A percentile compares a stretch with the other conserved stretches of the same genome.
These are phyloP conservation scores for Diadema setosum DNA, from an alignment of 35 echinoderm and acorn worm species.

Conservation along the genomic window DNA sequence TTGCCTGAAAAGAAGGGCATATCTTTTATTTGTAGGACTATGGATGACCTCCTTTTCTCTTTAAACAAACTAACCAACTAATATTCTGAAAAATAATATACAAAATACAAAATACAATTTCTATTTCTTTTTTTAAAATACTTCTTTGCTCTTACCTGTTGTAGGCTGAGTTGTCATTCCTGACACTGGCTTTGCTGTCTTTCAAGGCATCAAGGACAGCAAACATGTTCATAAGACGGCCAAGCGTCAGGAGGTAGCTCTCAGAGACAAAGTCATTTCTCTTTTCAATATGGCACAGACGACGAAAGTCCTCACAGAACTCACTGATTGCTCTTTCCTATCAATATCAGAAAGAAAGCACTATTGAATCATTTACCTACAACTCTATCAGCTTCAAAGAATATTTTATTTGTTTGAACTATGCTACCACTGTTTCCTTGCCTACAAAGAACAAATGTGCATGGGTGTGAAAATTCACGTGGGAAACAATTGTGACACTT, in stretches of 20 bases:
- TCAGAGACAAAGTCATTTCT: slow-evolving; percentile 84
- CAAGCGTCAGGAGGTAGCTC: slow-evolving; percentile 73
- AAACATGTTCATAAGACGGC: slow-evolving; percentile 85
- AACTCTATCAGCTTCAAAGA: too few species aligned
- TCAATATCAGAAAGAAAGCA: too few species aligned
- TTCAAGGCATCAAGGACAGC: slow-evolving; percentile 83
- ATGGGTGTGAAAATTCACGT: too few species aligned
- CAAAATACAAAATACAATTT: neutral
- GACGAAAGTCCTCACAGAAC: slow-evolving; percentile 60
- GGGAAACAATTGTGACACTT: too few species aligned
- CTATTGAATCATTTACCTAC: too few species aligned
- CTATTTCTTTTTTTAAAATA: neutral
- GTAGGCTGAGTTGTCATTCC: slow-evolving; percentile 83
- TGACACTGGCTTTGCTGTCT: slow-evolving; percentile 79
- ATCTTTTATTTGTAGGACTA: too few species aligned
- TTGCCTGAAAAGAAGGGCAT: too few species aligned
- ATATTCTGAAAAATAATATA: neutral
- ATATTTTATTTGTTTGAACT: too few species aligned
- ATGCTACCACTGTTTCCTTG: too few species aligned
- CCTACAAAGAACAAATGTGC: too few species aligned
- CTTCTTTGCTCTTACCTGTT: slow-evolving; percentile 41
- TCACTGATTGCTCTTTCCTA: slow-evolving; percentile 72
- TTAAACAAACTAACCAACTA: neutral
- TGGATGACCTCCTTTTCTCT: too few species aligned
- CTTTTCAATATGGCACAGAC: slow-evolving; percentile 58